Evolutionary conservation across 2,888 invertebrate species (phyloP).

Genomic region (Ctenicera cuprea): DNA sequence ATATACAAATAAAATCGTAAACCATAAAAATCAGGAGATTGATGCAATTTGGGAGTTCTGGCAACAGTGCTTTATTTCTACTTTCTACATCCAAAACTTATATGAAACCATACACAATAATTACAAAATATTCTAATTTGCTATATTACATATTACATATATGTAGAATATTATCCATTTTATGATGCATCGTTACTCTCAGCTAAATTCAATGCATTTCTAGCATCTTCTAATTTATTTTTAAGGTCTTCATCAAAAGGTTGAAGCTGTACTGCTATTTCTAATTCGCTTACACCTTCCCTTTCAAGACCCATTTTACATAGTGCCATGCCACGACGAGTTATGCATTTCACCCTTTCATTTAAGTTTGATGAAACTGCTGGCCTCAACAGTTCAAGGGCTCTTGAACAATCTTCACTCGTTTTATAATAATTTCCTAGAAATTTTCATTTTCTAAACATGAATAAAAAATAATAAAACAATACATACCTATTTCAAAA

Average conservation of each 20-base stretch:
- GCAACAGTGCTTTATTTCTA: too few species aligned
- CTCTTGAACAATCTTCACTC: constrained; percentile 78
- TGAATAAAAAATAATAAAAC: neutral
- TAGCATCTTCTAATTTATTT: constrained; percentile 72
- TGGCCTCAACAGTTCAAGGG: constrained; percentile 85
- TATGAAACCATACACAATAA: too few species aligned
- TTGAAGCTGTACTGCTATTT: constrained; percentile 81
- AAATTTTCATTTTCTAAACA: constrained; percentile 33
- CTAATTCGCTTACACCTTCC: constrained; percentile 85
- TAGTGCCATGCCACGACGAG: constrained; percentile 84
- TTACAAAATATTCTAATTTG: too few species aligned
- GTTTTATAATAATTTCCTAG: constrained; percentile 82
- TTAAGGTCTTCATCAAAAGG: constrained; percentile 79
- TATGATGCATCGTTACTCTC: neutral
- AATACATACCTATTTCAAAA: constrained; percentile 73
- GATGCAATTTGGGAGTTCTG: too few species aligned
- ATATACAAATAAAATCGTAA: too few species aligned
- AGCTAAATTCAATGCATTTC: constrained; percentile 19
- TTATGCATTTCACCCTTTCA: constrained; percentile 83
- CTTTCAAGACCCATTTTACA: constrained; percentile 81
- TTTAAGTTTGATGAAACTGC: constrained; percentile 82
- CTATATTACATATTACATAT: too few species aligned
- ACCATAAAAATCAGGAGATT: too few species aligned
- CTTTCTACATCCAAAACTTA: too few species aligned
- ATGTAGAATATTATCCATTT: too few species aligned